Conservation (phyloP, 2,113 vertebrate genomes). For the Spea multiplicata region DNA sequence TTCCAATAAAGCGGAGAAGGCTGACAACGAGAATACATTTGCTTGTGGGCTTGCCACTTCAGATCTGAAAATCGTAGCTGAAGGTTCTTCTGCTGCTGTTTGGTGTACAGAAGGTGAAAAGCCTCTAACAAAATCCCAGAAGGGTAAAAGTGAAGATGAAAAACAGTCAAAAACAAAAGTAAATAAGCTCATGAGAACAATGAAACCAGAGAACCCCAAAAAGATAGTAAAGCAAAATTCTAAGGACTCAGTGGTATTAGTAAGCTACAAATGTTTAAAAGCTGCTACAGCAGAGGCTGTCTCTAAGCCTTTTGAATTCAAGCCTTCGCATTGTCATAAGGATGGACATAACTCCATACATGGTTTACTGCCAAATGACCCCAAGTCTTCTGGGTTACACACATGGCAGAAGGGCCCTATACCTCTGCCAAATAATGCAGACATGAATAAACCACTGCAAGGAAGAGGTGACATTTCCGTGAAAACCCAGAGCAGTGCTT, state of each 20-base stretch:
- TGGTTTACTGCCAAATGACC: slow-evolving; percentile 63
- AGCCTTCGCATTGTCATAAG: slow-evolving; percentile 63
- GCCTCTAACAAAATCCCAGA: slow-evolving; percentile 67
- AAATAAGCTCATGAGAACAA: slow-evolving; percentile 89
- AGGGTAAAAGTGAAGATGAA: slow-evolving; percentile 73
- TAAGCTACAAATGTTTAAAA: slow-evolving; percentile 94
- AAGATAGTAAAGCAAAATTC: slow-evolving; percentile 88
- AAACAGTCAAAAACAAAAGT: slow-evolving; percentile 92
- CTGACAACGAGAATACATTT: slow-evolving; percentile 76
- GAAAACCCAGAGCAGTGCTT: slow-evolving; percentile 55
- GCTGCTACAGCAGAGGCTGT: slow-evolving; percentile 69
- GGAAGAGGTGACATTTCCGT: slow-evolving; percentile 60
- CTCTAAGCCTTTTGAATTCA: slow-evolving; percentile 75
- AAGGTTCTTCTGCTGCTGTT: slow-evolving; percentile 62
- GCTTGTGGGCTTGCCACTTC: slow-evolving; percentile 71
- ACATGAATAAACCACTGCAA: slow-evolving; percentile 64
- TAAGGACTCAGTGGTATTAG: slow-evolving; percentile 93
- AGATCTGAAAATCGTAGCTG: slow-evolving; percentile 70
- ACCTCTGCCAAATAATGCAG: slow-evolving; percentile 60
- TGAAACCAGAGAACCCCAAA: slow-evolving; percentile 89
- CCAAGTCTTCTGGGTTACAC: slow-evolving; percentile 68
- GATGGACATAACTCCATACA: slow-evolving; percentile 70
- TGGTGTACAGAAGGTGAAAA: slow-evolving; percentile 81
- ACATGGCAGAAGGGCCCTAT: slow-evolving; percentile 65
- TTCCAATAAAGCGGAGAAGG: slow-evolving; percentile 79